A percentile compares a stretch with the other conserved stretches of the same genome.
phyloP scores from a whole-genome alignment of 35 echinoderm and acorn worm genomes.

The Diadema setosum region DNA sequence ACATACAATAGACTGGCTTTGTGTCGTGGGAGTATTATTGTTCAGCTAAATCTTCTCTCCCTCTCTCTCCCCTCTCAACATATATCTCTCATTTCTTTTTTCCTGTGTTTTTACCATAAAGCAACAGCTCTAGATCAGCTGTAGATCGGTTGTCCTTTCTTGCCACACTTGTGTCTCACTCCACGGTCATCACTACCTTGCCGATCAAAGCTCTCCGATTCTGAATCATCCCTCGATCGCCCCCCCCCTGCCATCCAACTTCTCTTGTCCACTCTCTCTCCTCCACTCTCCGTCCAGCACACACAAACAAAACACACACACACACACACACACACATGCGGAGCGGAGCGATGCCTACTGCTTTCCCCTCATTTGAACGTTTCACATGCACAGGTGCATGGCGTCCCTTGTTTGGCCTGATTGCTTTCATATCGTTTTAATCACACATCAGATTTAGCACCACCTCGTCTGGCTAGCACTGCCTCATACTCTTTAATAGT shows the following conservation, averaged over 20 bases:
- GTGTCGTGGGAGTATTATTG: too few relatives aligned
- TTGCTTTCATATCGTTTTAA: constrained; percentile 2
- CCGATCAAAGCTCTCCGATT: too few relatives aligned
- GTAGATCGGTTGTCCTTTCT: neutral
- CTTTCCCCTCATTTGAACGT: neutral
- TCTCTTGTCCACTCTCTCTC: neutral
- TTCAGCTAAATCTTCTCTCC: too few relatives aligned
- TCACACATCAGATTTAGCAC: neutral
- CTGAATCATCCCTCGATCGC: neutral
- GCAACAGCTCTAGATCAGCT: neutral
- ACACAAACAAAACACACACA: too few relatives aligned
- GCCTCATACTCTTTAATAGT: too few relatives aligned
- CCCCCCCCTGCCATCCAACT: neutral
- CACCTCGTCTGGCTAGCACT: neutral
- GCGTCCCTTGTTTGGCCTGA: neutral
- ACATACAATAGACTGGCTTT: too few relatives aligned
- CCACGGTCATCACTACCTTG: neutral
- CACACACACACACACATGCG: too few relatives aligned
- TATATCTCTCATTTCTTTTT: neutral
- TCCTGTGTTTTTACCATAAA: neutral
- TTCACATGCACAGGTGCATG: neutral
- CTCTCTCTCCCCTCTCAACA: neutral
- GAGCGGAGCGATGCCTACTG: too few relatives aligned
- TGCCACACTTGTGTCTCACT: neutral
- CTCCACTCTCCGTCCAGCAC: neutral